A percentile compares a stretch with the other conserved stretches of the same genome.
These are phyloP conservation scores for Phoeniculus purpureus DNA, from an alignment of 2,797 vertebrate species.

Conservation along the genomic window DNA sequence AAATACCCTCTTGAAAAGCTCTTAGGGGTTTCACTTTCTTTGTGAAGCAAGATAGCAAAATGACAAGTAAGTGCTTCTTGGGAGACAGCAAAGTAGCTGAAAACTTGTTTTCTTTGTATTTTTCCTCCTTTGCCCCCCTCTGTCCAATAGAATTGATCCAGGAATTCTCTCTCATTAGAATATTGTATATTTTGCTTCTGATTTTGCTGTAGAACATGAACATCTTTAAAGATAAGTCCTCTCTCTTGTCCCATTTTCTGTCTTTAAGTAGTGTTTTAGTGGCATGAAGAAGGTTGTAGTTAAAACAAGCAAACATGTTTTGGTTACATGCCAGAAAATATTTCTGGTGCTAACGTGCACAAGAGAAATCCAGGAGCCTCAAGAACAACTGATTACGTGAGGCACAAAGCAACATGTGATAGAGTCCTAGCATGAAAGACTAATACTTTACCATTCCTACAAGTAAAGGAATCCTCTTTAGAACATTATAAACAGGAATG, in stretches of 20 bases:
- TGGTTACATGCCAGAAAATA: neutral
- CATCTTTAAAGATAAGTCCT: neutral
- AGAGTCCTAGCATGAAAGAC: neutral
- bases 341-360: neutral
- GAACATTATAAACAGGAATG: neutral
- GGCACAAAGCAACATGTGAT: neutral
- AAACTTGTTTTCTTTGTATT: neutral
- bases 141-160: neutral
- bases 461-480: neutral
- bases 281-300: neutral
- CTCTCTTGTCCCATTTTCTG: neutral
- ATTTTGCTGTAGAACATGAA: neutral
- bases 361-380: neutral
- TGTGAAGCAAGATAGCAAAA: neutral
- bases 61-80: neutral
- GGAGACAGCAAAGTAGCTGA: neutral
- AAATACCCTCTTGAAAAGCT: neutral
- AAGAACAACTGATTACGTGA: neutral
- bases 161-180: conserved; percentile 9
- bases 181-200: neutral
- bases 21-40: conserved; percentile 17
- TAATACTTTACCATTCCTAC: neutral
- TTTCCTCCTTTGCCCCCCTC: fast-evolving
- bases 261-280: neutral
- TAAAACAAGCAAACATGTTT: neutral